phyloP scores from a whole-genome alignment of 2,797 vertebrate species.

The Australoheros facetus region DNA sequence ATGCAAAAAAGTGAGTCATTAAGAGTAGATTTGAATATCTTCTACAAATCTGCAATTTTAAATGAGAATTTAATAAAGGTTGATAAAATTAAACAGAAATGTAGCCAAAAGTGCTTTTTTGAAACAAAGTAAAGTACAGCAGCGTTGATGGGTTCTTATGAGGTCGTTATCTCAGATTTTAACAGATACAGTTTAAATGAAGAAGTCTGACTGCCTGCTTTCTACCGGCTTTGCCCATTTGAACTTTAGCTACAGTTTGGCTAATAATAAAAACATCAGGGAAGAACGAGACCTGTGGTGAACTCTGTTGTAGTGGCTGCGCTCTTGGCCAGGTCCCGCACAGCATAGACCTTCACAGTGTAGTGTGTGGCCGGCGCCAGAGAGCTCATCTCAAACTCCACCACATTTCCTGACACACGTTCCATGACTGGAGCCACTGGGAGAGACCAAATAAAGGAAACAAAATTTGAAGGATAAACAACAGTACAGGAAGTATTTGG shows the following conservation, averaged over 20 bases:
- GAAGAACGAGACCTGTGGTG: slow-evolving; percentile 84
- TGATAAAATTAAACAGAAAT: too few relatives aligned
- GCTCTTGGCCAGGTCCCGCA: slow-evolving; percentile 88
- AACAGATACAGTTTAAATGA: neutral
- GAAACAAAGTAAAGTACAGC: neutral
- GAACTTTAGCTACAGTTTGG: neutral
- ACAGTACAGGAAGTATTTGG: neutral
- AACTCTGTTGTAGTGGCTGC: slow-evolving; percentile 86
- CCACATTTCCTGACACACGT: slow-evolving; percentile 90
- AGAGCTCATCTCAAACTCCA: slow-evolving; percentile 88
- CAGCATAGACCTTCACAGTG: slow-evolving; percentile 87
- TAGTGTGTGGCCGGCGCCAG: slow-evolving; percentile 90
- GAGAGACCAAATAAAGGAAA: neutral
- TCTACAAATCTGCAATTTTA: too few relatives aligned
- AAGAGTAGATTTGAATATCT: too few relatives aligned
- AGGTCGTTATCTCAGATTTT: neutral
- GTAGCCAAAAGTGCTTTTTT: too few relatives aligned
- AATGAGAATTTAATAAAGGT: too few relatives aligned
- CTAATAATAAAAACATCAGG: neutral
- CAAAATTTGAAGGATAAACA: neutral
- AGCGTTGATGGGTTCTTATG: neutral
- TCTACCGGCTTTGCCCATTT: neutral
- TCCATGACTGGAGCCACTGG: slow-evolving; percentile 88
- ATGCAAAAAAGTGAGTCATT: neutral
- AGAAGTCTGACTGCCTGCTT: neutral